Conservation (phyloP, 2,797 vertebrate genomes). For the Hippocampus kuda region DNA sequence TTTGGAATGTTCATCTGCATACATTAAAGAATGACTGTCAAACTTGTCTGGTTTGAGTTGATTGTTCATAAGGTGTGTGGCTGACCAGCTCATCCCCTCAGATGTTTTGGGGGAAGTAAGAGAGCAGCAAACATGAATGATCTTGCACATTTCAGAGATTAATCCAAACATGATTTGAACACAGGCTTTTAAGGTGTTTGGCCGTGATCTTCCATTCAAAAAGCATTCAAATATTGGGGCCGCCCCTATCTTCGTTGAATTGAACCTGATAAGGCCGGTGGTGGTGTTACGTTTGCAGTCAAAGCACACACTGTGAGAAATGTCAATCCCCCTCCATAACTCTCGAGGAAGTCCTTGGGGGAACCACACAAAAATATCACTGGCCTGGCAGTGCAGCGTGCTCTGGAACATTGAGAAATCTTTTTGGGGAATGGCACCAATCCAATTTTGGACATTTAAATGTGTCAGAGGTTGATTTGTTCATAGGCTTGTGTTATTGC, state of each 20-base stretch:
- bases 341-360: conserved; percentile 51
- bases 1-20: conserved; percentile 50
- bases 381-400: conserved; percentile 41
- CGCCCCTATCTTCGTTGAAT: not conserved
- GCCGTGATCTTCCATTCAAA: not conserved
- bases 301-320: conserved; percentile 48
- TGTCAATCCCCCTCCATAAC: conserved; percentile 58
- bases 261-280: conserved; percentile 44
- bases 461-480: not conserved
- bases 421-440: conserved; percentile 17
- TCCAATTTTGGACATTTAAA: not conserved
- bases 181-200: not conserved
- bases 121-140: conserved; percentile 14
- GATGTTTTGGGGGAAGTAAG: conserved; percentile 32
- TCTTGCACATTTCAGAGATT: conserved; percentile 17
- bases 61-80: conserved; percentile 45
- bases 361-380: conserved; percentile 52
- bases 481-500: not conserved
- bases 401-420: conserved; percentile 34
- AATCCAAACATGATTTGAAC: conserved; percentile 12
- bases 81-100: conserved; percentile 30
- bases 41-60: conserved; percentile 24
- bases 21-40: conserved; percentile 36
- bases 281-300: conserved; percentile 47
- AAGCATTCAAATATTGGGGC: not conserved